A percentile compares a stretch with the other conserved stretches of the same genome.
These are phyloP conservation scores for Rana temporaria DNA, from an alignment of 2,113 vertebrate genomes.

Conservation along the genomic window DNA sequence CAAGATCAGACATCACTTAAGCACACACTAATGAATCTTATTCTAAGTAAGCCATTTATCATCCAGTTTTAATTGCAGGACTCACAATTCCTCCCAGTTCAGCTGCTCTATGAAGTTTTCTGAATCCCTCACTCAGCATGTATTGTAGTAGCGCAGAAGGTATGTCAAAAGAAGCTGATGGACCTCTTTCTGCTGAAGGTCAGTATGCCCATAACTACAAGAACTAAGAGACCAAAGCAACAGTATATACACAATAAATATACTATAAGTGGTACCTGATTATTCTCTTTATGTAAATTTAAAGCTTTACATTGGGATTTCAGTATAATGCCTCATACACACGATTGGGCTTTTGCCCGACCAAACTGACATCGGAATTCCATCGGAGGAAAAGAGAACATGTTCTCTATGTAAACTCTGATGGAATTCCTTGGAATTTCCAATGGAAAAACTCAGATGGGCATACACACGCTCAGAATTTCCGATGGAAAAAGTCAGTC, in stretches of 20 bases:
- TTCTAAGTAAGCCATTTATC: slow-evolving; percentile 48
- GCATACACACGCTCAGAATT: no score
- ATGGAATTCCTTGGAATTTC: no score
- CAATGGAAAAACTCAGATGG: no score
- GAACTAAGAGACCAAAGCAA: background rate
- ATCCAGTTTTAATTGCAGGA: slow-evolving; percentile 48
- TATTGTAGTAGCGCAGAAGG: slow-evolving; percentile 9
- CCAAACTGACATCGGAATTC: no score
- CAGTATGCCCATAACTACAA: background rate
- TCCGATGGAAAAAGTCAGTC: no score
- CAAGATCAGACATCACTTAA: slow-evolving; percentile 34
- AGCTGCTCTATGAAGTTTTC: slow-evolving; percentile 29
- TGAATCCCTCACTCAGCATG: slow-evolving; percentile 44
- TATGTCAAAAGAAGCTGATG: slow-evolving; percentile 5
- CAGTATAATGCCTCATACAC: no score
- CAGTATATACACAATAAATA: background rate
- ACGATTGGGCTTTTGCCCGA: no score
- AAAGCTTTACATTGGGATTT: no score
- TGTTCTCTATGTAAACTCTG: no score
- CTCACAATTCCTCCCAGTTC: slow-evolving; percentile 41
- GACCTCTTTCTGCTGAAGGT: slow-evolving; percentile 14
- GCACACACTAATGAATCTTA: slow-evolving; percentile 47
- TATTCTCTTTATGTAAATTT: no score
- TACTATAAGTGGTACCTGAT: no score
- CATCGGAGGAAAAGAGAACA: no score